A percentile compares a stretch with the other conserved stretches of the same genome.
These are phyloP conservation scores for Poecilia latipinna DNA, from an alignment of 2,113 vertebrate species.

Conservation along the genomic window DNA sequence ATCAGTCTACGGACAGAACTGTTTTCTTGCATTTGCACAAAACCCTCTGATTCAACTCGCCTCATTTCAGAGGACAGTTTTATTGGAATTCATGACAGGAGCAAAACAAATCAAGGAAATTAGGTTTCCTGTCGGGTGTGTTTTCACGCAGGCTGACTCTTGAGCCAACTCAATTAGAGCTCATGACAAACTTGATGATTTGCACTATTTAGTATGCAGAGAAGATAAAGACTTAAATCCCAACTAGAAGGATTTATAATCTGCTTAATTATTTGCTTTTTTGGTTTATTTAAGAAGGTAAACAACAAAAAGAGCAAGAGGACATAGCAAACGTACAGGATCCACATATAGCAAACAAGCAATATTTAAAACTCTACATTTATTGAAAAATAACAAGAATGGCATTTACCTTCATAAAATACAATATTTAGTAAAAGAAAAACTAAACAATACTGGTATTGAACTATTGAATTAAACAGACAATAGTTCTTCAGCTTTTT, in stretches of 20 bases:
- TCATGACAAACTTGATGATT: slow-evolving; percentile 2
- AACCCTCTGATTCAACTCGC: slow-evolving; percentile 6
- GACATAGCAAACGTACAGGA: too few species aligned
- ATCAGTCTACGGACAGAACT: slow-evolving; percentile 10
- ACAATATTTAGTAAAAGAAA: neutral
- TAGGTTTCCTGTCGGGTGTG: slow-evolving; percentile 1
- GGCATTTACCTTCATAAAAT: too few species aligned
- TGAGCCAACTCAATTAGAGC: slow-evolving; percentile 20
- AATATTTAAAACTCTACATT: neutral
- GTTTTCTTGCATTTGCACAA: neutral
- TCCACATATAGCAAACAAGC: neutral
- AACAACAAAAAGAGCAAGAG: neutral
- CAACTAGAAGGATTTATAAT: neutral
- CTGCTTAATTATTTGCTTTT: neutral
- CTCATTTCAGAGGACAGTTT: slow-evolving; percentile 22
- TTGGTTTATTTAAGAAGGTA: neutral
- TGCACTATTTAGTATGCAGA: neutral
- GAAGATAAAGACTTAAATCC: neutral
- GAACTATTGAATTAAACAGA: neutral
- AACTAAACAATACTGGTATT: neutral
- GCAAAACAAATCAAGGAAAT: slow-evolving; percentile 28
- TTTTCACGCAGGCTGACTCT: slow-evolving; percentile 12
- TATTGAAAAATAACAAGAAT: too few species aligned
- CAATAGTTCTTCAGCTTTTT: neutral
- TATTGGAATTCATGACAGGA: slow-evolving; percentile 1